Percentiles rank a stretch among this genome's conserved stretches.
Conservation (phyloP, 2,797 vertebrate species). For the Austrolebias charrua region DNA sequence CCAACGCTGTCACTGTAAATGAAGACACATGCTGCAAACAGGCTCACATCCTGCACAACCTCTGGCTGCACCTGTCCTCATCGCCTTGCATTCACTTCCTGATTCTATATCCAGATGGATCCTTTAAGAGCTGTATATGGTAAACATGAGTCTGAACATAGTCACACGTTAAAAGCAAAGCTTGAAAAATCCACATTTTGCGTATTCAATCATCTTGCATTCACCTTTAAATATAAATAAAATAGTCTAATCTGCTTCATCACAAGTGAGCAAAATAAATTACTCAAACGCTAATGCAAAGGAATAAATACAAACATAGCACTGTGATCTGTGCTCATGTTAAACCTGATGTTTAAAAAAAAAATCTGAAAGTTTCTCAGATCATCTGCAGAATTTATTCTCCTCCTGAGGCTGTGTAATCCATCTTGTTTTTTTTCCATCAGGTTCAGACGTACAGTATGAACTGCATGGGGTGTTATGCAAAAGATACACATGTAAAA, state of each 20-base stretch:
- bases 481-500: slow-evolving; percentile 7
- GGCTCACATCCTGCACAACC: slow-evolving; percentile 57
- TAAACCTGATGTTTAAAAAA: background rate
- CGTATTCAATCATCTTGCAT: slow-evolving; percentile 43
- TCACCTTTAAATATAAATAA: slow-evolving; percentile 36
- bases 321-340: background rate
- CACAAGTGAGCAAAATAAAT: slow-evolving; percentile 21
- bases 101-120: slow-evolving; percentile 12
- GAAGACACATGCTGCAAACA: slow-evolving; percentile 55
- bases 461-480: slow-evolving; percentile 38
- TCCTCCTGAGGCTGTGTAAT: slow-evolving; percentile 11
- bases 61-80: slow-evolving; percentile 36
- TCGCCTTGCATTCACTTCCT: slow-evolving; percentile 21
- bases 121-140: background rate
- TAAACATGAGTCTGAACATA: slow-evolving; percentile 21
- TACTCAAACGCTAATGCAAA: background rate
- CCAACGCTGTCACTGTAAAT: slow-evolving; percentile 54
- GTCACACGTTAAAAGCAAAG: slow-evolving; percentile 26
- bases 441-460: slow-evolving; percentile 32
- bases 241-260: slow-evolving; percentile 27
- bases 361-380: background rate
- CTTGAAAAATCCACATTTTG: slow-evolving; percentile 32
- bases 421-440: slow-evolving; percentile 31
- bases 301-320: background rate
- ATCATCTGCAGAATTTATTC: background rate